Conservation (phyloP, 2,888 invertebrate species). For the Acholoe squamosa region DNA sequence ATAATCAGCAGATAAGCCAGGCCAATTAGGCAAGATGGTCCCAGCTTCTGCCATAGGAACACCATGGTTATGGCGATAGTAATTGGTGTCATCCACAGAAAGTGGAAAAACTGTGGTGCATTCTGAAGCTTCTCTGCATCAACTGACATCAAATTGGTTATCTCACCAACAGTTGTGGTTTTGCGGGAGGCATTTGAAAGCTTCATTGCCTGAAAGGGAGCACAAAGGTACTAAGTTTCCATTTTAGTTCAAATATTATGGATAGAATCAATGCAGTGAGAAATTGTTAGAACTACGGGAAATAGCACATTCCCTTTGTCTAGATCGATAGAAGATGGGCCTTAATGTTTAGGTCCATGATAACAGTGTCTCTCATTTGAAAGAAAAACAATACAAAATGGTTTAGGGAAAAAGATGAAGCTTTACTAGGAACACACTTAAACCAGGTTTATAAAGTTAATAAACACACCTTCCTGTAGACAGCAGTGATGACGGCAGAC, state of each 20-base stretch:
- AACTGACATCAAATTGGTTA: constrained; percentile 66
- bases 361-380: too few relatives aligned
- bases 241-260: not conserved
- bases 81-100: constrained; percentile 61
- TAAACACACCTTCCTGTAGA: constrained; percentile 70
- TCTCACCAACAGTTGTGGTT: constrained; percentile 88
- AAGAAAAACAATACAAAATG: too few relatives aligned
- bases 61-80: constrained; percentile 55
- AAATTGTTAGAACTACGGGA: too few relatives aligned
- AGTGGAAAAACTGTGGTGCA: constrained; percentile 62
- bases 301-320: too few relatives aligned
- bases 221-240: not conserved
- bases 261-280: too few relatives aligned
- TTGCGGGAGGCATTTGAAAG: constrained; percentile 89
- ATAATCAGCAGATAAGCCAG: constrained; percentile 63
- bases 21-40: constrained; percentile 64
- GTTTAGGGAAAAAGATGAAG: too few relatives aligned
- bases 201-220: constrained; percentile 54
- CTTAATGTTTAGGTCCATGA: too few relatives aligned
- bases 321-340: too few relatives aligned
- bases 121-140: constrained; percentile 68
- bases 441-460: too few relatives aligned
- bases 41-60: constrained; percentile 67
- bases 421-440: too few relatives aligned
- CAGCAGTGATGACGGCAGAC: constrained; percentile 69